Evolutionary conservation across 2,113 vertebrate species (phyloP), one percentile per base, ranked within the genome.

Genomic region (Melanerpes aurifrons): DNA sequence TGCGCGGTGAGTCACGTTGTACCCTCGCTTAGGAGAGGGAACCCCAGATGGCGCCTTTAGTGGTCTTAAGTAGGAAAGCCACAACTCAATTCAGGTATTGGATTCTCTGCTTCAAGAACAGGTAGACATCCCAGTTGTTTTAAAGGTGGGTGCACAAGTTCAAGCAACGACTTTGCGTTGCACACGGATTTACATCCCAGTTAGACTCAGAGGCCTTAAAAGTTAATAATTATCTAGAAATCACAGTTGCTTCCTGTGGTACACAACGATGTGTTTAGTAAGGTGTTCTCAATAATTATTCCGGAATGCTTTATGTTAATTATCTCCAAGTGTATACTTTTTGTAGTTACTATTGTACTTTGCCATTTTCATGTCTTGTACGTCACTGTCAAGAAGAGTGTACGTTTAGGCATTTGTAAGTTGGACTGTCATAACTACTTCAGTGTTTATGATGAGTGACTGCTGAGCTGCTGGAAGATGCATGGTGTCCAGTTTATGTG

Each of bases 161-260:
- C 5, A 18, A 0, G 5, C 13, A 3, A 0, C 0, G 37, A 40
- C 37, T 40, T 9, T 24, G 35, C 0, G 0, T 10, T 45, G 2
- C 32, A 0, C 26, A 0, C 1, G 9, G 9, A 1, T 6, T 5
- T 4, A 0, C 1, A 17, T 3, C 8, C 54, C 3, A 7, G 5
- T 26, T 48, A 4, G 29, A 12, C 15, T 13, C 3, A 3, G 35
- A 4, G 10, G 2, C 9, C 32, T n/a, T 7, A 2, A 1, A 29
- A 32, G 22, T n/a, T 24, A 32, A 45, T 2, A 37, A 1, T 58
- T 3, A 26, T 10, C 28, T 15, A 16, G 1, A 29, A 8, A 2
- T 20, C 50, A 2, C 9, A 1, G 9, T 5, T 20, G 13, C 14
- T 50, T 71, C 29, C 28, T 7, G 25, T 6, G 12, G 3, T 4